Evolutionary conservation across 2,888 invertebrate genomes (phyloP), one percentile per base, ranked within the genome.

Genomic region (Ichneumoninae sp.): DNA sequence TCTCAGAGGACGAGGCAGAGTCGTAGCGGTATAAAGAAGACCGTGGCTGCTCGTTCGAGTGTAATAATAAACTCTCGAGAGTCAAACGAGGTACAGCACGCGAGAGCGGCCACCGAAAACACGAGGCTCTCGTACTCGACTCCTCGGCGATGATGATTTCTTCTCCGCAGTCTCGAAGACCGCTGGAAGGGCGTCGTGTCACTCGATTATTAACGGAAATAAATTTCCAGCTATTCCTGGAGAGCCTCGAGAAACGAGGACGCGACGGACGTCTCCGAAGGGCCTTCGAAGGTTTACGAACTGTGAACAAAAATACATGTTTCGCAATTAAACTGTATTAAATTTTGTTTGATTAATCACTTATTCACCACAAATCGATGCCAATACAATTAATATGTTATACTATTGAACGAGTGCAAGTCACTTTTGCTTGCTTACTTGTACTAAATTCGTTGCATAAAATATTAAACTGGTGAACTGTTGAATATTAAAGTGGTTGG

Each of bases 61-160:
- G 78, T 82, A 82, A 82, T 81, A 81, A 85, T 85, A 85, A 85
- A 81, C 84, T 66, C 66, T 5, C 33, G 57, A 50, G 75, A 78
- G 70, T 78, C 50, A 79, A 81, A 81, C 75, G 81, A 75, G 75
- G 78, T 74, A 74, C 74, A 74, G 65, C 69, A 65, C 57, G 30
- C 30, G 26, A 30, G 33, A 50, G 60, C 40, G n/a, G 1, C 40
- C 22, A 50, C 33, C 52, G 63, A 69, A 78, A 70, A 79, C 52
- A 83, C 70, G 57, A 50, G 50, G 54, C 33, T n/a, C 52, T 30
- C 16, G n/a, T 33, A 63, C 60, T 63, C 33, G 60, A 16, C 30
- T 30, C 16, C 33, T 16, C 30, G 26, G 6, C 33, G 33, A 63
- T 63, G 60, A 63, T 63, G 74, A 83, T 83, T 83, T 83, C 44